Conservation (phyloP, 2,888 invertebrate species). For the Neoascia interrupta region DNA sequence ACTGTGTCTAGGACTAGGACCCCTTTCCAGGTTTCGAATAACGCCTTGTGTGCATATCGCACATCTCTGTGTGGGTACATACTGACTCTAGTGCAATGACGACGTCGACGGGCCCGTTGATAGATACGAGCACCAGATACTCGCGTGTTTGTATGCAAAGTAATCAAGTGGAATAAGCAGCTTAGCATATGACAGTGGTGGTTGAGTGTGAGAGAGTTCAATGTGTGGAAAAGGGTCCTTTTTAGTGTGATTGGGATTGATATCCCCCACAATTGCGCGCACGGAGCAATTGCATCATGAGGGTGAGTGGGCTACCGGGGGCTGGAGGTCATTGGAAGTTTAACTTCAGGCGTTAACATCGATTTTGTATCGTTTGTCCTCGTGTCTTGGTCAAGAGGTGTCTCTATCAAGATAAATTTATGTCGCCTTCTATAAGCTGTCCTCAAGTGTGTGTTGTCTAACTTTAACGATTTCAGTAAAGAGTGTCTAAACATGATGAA, state of each 20-base stretch:
- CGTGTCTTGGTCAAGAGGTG: slow-evolving; percentile 40
- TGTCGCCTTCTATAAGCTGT: background rate
- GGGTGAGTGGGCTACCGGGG: background rate
- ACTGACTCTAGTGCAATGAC: too few species aligned
- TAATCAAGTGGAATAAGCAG: slow-evolving; percentile 69
- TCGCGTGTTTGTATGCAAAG: slow-evolving; percentile 60
- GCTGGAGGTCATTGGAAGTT: slow-evolving; percentile 32
- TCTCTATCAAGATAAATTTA: slow-evolving; percentile 14
- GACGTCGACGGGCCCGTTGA: background rate
- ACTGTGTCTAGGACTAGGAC: background rate
- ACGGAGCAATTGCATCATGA: slow-evolving; percentile 41
- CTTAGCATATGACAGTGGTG: slow-evolving; percentile 41
- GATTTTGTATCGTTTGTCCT: slow-evolving; percentile 40
- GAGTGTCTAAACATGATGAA: background rate
- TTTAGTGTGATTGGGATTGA: slow-evolving; percentile 48
- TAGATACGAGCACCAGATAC: background rate
- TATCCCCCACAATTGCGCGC: slow-evolving; percentile 30
- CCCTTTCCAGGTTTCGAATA: too few species aligned
- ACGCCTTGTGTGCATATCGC: slow-evolving; percentile 54
- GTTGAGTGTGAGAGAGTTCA: slow-evolving; percentile 53
- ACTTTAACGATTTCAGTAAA: background rate
- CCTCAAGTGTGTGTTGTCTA: background rate
- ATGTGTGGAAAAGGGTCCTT: slow-evolving; percentile 68
- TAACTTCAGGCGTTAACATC: slow-evolving; percentile 33
- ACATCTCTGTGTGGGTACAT: slow-evolving; percentile 50